Evolutionary conservation across 2,797 vertebrate species (phyloP), one percentile per base, ranked within the genome.

Genomic region (Pelodytes ibericus): DNA sequence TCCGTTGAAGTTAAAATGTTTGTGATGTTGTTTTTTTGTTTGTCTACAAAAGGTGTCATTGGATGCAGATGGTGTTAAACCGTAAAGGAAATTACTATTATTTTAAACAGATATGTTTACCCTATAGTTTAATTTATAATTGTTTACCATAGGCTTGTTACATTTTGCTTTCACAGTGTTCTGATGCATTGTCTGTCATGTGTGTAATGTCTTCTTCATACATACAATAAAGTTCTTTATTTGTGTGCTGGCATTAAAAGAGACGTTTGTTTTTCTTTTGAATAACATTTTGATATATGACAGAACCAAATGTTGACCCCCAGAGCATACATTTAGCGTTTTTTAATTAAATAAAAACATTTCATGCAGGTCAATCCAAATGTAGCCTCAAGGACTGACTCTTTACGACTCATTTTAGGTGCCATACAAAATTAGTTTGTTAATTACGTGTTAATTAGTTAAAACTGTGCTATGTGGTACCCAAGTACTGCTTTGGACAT

Each of bases 161-260:
- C 20, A 25, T 20, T 39, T 47, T 66, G 25, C 39, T 47, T 64
- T 66, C 15, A 49, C 63, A 66, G 63, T 66, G 49, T 66, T 66
- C 41, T 64, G 22, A 64, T 62, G 18, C 10, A 16, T 11, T 64
- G 36, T 64, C 20, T 41, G 13, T 16, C 36, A 64, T 41, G n/a
- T 26, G 25, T n/a, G 13, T 47, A 15, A 47, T 47, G 16, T 47
- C 44, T 15, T 16, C 8, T 11, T 10, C 63, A 22, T 47, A 60
- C 8, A 47, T 20, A 16, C 47, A 66, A 66, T 66, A 66, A 66
- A 66, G 26, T 47, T 27, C 24, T 66, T 64, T 25, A 64, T 64
- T 66, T 66, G 61, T 27, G 63, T 66, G 39, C 22, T 66, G 33
- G 44, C 44, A 15, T 47, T 47, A 3, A 47, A n/a, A 47, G 16